phyloP scores from a whole-genome alignment of 1,140 invertebrate genomes.

The Maniola jurtina region DNA sequence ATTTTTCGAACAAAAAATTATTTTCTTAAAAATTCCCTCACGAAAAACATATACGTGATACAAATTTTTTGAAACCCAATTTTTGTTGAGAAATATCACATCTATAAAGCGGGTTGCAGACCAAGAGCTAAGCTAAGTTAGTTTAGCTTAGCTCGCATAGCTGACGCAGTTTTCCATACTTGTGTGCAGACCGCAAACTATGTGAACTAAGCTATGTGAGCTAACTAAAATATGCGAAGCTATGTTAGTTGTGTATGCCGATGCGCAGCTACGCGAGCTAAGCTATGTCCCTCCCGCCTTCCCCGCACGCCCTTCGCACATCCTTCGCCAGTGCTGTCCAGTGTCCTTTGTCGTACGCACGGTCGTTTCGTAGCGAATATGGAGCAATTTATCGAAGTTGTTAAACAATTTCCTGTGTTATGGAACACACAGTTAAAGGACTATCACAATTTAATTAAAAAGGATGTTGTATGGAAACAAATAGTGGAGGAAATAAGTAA shows the following conservation, averaged over 20 bases:
- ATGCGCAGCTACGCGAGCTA: neutral
- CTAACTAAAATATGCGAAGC: slow-evolving; percentile 3
- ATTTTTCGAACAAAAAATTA: no score
- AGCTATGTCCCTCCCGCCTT: neutral
- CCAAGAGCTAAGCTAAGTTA: neutral
- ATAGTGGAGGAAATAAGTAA: no score
- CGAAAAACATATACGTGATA: no score
- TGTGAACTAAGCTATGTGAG: slow-evolving; percentile 1
- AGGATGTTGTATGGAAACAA: no score
- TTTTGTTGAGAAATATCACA: no score
- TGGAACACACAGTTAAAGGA: no score
- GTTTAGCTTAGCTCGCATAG: slow-evolving; percentile 3
- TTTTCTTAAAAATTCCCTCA: no score
- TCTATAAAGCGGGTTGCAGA: neutral
- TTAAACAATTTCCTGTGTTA: neutral
- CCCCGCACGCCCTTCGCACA: neutral
- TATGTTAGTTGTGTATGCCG: slow-evolving; percentile 7
- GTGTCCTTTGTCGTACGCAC: neutral
- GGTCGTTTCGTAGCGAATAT: neutral
- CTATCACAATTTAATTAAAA: no score
- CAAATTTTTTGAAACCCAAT: no score
- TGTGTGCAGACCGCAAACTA: neutral
- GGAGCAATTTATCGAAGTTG: neutral
- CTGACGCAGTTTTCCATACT: slow-evolving; percentile 5
- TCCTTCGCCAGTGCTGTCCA: slow-evolving; percentile 2